A percentile compares a stretch with the other conserved stretches of the same genome.
Conservation (phyloP, 2,113 vertebrate species). For the Eolophus roseicapilla region DNA sequence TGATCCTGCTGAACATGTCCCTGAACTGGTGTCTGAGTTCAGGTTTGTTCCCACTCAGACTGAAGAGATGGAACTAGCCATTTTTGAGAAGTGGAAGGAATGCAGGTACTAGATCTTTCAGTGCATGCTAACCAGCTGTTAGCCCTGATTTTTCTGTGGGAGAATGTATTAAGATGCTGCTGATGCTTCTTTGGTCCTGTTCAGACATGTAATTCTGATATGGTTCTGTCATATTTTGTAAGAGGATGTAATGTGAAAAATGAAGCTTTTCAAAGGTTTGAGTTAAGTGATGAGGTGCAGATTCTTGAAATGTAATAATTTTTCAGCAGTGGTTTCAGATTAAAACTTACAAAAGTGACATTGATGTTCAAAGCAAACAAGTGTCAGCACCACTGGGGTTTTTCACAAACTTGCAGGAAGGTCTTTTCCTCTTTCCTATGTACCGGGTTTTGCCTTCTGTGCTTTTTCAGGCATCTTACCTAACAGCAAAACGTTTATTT, state of each 20-base stretch:
- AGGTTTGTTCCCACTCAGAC: constrained; percentile 92
- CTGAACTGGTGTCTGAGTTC: constrained; percentile 95
- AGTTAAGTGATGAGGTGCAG: not conserved
- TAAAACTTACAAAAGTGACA: not conserved
- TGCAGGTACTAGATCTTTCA: constrained; percentile 81
- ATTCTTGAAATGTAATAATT: not conserved
- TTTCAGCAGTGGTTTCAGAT: not conserved
- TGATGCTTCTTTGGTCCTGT: not conserved
- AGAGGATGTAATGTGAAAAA: not conserved
- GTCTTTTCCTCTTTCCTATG: not conserved
- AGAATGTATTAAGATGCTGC: not conserved
- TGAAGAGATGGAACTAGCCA: constrained; percentile 89
- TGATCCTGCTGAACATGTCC: constrained; percentile 87
- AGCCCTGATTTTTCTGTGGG: not conserved
- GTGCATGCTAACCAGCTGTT: not conserved
- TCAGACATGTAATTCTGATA: not conserved
- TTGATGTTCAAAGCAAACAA: not conserved
- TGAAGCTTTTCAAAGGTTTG: not conserved
- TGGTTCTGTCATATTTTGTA: not conserved
- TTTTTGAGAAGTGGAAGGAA: constrained; percentile 94
- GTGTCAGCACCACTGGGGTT: not conserved
- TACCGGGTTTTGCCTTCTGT: not conserved
- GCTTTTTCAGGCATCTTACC: not conserved
- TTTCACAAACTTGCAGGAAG: not conserved
- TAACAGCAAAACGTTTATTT: constrained; percentile 42